Evolutionary conservation across 2,888 invertebrate species (phyloP), one percentile per base, ranked within the genome.

Genomic region (Elegia similella): DNA sequence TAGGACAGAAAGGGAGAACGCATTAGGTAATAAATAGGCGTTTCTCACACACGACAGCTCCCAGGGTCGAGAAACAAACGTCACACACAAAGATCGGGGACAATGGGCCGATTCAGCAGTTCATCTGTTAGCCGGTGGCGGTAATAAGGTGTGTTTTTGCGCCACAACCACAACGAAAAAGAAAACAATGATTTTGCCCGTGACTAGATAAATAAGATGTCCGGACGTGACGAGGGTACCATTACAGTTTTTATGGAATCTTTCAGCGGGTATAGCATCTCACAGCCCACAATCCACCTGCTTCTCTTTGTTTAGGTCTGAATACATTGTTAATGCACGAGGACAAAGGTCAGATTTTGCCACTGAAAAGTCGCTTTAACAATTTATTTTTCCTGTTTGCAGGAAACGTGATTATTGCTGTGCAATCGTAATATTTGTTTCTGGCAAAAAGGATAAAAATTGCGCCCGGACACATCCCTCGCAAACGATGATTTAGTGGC

Each of bases 161-260:
- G 66, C 78, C 76, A 79, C 75, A 82, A 77, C 78, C 76, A 79
- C 75, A 82, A 77, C 79, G 78, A 74, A 80, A 84, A 86, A 82
- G 82, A 82, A 87, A 86, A 89, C 89, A 87, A 88, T 88, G 86
- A 88, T 86, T 86, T 88, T 83, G 81, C 79, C 79, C 78, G 82
- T 84, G 86, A 85, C 86, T 88, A 88, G 87, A 88, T 88, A 90
- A 89, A 88, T 88, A 88, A 88, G 85, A 88, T 82, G 87, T 86
- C 85, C 78, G 78, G 70, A 81, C 83, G 85, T 89, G 89, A 90
- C 84, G 80, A 86, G 90, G 89, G 88, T 88, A 77, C 77, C 80
- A 83, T 85, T 85, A 84, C 81, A 82, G 81, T 87, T 88, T 88
- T 88, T 87, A 86, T 82, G 77, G 86, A 85, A 84, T 85, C 84